phyloP scores from a whole-genome alignment of 2,888 invertebrate species.

The Amphimallon solstitiale region DNA sequence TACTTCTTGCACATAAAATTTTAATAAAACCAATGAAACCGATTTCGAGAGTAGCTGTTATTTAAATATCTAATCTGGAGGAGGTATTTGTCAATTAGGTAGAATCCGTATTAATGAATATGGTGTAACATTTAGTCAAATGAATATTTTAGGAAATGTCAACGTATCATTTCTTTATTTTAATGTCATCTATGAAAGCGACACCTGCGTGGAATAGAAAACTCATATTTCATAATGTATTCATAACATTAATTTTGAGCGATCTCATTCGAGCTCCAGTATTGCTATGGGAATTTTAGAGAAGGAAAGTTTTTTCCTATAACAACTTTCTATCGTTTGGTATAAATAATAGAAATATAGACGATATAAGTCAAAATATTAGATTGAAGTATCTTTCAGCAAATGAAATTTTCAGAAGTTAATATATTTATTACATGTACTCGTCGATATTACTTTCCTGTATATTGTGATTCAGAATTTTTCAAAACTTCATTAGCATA shows the following conservation, averaged over 20 bases:
- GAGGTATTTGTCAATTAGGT: conserved; percentile 7
- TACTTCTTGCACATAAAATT: conserved; percentile 6
- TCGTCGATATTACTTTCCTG: not conserved
- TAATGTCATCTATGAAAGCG: conserved; percentile 15
- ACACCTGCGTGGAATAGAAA: not conserved
- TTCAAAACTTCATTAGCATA: conserved; percentile 1
- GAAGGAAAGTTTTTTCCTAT: conserved; percentile 25
- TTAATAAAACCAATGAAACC: conserved; percentile 12
- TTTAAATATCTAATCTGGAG: conserved; percentile 20
- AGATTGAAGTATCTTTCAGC: no score
- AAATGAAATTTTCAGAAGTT: not conserved
- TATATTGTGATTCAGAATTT: not conserved
- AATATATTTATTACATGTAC: not conserved
- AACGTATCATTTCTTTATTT: conserved; percentile 4
- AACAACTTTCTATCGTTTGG: conserved; percentile 20
- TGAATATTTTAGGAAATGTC: conserved; percentile 12
- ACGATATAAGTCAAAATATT: no score
- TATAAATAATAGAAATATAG: not conserved
- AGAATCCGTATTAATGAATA: conserved; percentile 7
- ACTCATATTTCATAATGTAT: conserved; percentile 2
- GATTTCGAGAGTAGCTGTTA: not conserved
- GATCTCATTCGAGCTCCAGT: not conserved
- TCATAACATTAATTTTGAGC: conserved; percentile 2
- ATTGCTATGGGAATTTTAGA: not conserved
- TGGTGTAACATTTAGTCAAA: conserved; percentile 28